phyloP scores from a whole-genome alignment of 2,113 vertebrate genomes.

The Mormoops blainvillei region DNA sequence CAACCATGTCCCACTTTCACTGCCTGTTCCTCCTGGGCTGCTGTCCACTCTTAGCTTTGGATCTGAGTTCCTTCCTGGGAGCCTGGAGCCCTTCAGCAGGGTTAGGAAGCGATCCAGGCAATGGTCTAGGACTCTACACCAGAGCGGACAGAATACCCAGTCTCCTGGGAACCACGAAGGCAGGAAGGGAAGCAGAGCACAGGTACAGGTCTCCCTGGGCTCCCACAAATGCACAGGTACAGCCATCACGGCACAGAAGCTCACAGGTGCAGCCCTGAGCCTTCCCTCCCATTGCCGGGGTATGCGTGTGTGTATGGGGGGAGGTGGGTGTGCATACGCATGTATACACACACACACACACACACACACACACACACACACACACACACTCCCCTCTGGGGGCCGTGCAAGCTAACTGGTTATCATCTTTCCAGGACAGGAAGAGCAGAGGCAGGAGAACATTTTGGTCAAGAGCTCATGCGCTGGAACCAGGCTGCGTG shows the following conservation, averaged over 20 bases:
- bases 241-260: neutral
- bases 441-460: neutral
- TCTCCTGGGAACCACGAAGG: neutral
- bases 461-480: neutral
- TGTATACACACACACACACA: neutral
- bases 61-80: neutral
- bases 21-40: neutral
- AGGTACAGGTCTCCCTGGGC: neutral
- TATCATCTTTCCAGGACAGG: neutral
- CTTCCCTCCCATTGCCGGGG: neutral
- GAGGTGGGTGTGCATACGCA: rapidly evolving
- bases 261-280: neutral
- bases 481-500: neutral
- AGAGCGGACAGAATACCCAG: neutral
- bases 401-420: neutral
- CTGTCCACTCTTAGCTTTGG: neutral
- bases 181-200: neutral
- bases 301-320: rapidly evolving
- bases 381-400: neutral
- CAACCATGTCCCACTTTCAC: neutral
- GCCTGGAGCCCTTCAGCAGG: neutral
- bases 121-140: neutral
- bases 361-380: neutral
- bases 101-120: neutral
- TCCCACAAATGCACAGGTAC: rapidly evolving